Percentiles rank a stretch among this genome's conserved stretches.
Evolutionary conservation across 1,140 invertebrate genomes (phyloP).

Genomic region (Drosophila pandora): DNA sequence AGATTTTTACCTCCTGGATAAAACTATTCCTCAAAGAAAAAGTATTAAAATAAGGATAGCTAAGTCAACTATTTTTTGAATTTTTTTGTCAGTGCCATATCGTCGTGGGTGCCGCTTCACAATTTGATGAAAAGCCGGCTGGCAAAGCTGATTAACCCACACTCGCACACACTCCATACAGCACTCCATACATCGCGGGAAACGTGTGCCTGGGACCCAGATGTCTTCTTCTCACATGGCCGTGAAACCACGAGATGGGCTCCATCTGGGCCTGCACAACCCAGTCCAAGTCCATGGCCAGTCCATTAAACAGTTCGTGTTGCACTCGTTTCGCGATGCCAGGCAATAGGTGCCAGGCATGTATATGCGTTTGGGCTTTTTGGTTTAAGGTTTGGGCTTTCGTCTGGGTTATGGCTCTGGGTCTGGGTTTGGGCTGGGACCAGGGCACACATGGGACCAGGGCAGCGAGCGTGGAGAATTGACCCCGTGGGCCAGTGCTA

Average conservation of each 20-base stretch:
- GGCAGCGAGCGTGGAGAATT: slow-evolving; percentile 61
- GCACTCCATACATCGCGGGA: slow-evolving; percentile 28
- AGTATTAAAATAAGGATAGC: too few relatives aligned
- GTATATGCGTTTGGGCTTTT: slow-evolving; percentile 14
- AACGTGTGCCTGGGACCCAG: slow-evolving; percentile 46
- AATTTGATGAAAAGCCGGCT: slow-evolving; percentile 73
- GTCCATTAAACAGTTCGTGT: slow-evolving; percentile 80
- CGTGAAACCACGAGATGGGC: slow-evolving; percentile 23
- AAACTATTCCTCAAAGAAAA: too few relatives aligned
- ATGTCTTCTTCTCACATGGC: slow-evolving; percentile 77
- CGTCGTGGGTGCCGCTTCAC: slow-evolving; percentile 58
- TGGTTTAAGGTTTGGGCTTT: slow-evolving; percentile 11
- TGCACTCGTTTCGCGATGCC: slow-evolving; percentile 69
- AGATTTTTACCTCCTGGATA: too few relatives aligned
- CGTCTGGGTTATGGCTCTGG: slow-evolving; percentile 2
- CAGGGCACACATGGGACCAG: slow-evolving; percentile 73
- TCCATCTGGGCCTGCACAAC: slow-evolving; percentile 17
- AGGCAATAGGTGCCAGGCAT: slow-evolving; percentile 2
- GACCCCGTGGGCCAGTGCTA: slow-evolving; percentile 57
- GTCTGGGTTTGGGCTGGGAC: slow-evolving; percentile 12
- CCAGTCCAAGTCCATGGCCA: slow-evolving; percentile 55
- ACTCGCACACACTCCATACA: slow-evolving; percentile 29
- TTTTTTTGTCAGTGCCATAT: background rate
- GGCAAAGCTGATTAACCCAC: slow-evolving; percentile 76
- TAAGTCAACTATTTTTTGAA: background rate